Evolutionary conservation across 2,888 invertebrate species (phyloP), one percentile per base, ranked within the genome.

Genomic region (Aethes cnicana): DNA sequence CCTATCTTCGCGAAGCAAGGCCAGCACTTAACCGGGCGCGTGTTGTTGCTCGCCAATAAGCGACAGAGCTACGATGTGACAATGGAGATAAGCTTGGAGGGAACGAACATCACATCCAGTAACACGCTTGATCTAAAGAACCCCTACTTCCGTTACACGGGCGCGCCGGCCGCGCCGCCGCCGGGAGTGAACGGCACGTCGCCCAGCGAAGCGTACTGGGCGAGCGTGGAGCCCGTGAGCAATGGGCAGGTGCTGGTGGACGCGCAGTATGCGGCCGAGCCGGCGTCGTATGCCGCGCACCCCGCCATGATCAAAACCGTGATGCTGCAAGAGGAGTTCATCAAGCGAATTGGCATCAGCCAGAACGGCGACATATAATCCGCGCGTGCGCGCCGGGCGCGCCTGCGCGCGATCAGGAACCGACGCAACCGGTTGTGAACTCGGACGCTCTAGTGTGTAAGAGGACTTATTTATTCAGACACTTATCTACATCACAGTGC

Each of bases 11-110:
- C 97, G 14, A 97, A 98, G 84, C 96, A 96, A 79, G 98, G 98
- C 1, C 98, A 99, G 77, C 92, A 94, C 5, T 88, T 98, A 46
- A 95, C 95, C 0, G 99, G 98, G 0, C 92, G 94, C 66, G 97
- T 98, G 21, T 81, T 96, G 52, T 91, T 99, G 61, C 91, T 96
- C 58, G 98, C 98, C 8, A 99, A 99, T 82, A 96, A 97, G 83
- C 93, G 98, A 77, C 99, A 99, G 91, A 98, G 98, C 70, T 99
- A 99, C 74, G 99, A 99, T 89, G 98, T 99, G 2, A 97, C 98
- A 9, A 98, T 99, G 79, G 97, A 98, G 67, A 88, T 99, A 62
- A 93, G 93, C 63, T 92, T 98, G 55, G 97, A 98, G 77, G 98
- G 98, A 26, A 96, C 97, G 7, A 93, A 93, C 53, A 93, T 95